phyloP scores from a whole-genome alignment of 2,888 invertebrate genomes.

The Eilema sororculum region DNA sequence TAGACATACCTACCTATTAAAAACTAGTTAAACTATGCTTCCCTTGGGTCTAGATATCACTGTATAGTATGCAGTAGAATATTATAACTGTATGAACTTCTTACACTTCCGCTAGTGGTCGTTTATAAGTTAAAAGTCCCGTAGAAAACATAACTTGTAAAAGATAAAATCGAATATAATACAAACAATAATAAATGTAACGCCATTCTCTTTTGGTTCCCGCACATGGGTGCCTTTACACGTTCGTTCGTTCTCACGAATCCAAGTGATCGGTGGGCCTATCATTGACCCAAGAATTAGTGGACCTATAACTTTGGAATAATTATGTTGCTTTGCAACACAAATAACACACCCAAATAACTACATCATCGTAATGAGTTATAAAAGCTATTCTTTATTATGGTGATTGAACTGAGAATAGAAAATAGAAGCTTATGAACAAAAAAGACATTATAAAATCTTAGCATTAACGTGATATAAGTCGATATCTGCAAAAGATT shows the following conservation, averaged over 20 bases:
- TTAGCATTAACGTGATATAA: too few relatives aligned
- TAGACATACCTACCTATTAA: too few relatives aligned
- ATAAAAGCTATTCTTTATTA: too few relatives aligned
- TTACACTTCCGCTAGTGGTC: neutral
- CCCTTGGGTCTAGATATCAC: neutral
- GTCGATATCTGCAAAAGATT: neutral
- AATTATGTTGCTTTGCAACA: constrained; percentile 21
- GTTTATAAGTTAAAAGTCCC: neutral
- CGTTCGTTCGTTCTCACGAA: constrained; percentile 53
- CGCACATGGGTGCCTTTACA: constrained; percentile 28
- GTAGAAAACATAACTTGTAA: constrained; percentile 10
- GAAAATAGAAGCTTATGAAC: constrained; percentile 17
- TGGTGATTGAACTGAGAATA: too few relatives aligned
- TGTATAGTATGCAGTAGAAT: neutral
- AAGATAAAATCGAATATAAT: constrained; percentile 14
- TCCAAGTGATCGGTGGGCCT: constrained; percentile 48
- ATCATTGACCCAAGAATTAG: constrained; percentile 59
- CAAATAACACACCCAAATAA: constrained; percentile 22
- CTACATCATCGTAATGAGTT: constrained; percentile 26
- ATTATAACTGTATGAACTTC: neutral
- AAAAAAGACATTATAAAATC: neutral
- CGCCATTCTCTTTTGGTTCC: constrained; percentile 45
- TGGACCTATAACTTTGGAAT: constrained; percentile 36
- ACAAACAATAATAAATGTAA: constrained; percentile 17
- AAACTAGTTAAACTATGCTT: neutral